These are phyloP conservation scores for Scaptomyza hsui DNA, from an alignment of 1,140 invertebrate species.

Conservation along the genomic window DNA sequence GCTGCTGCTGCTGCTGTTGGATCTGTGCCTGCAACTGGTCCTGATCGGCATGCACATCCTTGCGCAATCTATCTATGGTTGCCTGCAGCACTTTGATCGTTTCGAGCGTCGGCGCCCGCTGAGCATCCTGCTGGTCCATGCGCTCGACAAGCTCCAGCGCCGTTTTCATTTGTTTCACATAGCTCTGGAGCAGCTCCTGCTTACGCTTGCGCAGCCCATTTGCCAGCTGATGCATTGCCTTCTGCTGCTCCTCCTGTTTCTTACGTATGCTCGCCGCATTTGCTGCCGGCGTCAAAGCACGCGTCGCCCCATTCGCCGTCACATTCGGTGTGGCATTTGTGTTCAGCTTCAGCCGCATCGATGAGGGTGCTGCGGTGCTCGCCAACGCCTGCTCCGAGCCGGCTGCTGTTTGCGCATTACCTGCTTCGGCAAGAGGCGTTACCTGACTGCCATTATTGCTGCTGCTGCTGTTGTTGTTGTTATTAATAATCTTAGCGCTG, in stretches of 20 bases:
- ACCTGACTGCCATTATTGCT: slow-evolving; percentile 34
- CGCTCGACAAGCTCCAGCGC: slow-evolving; percentile 77
- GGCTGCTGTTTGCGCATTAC: background rate
- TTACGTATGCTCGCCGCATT: slow-evolving; percentile 73
- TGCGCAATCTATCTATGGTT: slow-evolving; percentile 78
- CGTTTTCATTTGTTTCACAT: slow-evolving; percentile 82
- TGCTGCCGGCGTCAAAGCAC: slow-evolving; percentile 43
- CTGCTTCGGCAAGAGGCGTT: slow-evolving; percentile 20
- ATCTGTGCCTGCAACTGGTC: slow-evolving; percentile 81
- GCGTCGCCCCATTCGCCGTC: slow-evolving; percentile 34
- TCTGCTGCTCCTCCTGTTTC: slow-evolving; percentile 83
- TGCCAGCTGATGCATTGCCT: slow-evolving; percentile 79
- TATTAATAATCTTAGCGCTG: slow-evolving; percentile 72
- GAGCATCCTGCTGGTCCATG: slow-evolving; percentile 73
- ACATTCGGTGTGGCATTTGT: slow-evolving; percentile 26
- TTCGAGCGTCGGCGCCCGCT: slow-evolving; percentile 64
- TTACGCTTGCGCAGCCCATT: slow-evolving; percentile 81
- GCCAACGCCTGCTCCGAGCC: slow-evolving; percentile 48
- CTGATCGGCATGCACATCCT: slow-evolving; percentile 81
- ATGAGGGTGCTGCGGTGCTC: slow-evolving; percentile 67
- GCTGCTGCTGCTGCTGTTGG: slow-evolving; percentile 62
- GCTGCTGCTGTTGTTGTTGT: slow-evolving; percentile 29
- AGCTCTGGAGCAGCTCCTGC: slow-evolving; percentile 80
- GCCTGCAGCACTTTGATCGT: slow-evolving; percentile 81
- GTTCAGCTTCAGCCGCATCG: slow-evolving; percentile 71